Percentiles rank a stretch among this genome's conserved stretches.
Conservation (phyloP, 1,140 invertebrate genomes). For the Coenobita brevimanus region DNA sequence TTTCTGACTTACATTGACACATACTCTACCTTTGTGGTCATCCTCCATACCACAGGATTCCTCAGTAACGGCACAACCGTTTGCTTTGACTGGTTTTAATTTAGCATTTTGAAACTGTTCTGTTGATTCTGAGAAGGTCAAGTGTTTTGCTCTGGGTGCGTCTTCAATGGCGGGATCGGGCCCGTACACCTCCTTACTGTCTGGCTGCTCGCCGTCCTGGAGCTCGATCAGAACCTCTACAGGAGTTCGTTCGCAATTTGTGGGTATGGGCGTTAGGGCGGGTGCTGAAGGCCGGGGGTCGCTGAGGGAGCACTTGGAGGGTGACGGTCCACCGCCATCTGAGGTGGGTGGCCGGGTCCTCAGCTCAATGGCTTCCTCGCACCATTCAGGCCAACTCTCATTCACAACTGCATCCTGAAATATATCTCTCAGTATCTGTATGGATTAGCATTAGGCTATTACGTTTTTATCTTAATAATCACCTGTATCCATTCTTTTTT, state of each 20-base stretch:
- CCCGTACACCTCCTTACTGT: too few species aligned
- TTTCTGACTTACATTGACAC: constrained; percentile 43
- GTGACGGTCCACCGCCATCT: background rate
- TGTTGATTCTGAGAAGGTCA: constrained; percentile 52
- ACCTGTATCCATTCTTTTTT: background rate
- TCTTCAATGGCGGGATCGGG: background rate
- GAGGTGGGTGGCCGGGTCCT: background rate
- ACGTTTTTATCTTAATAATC: too few species aligned
- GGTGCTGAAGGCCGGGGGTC: background rate
- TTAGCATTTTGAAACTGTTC: constrained; percentile 37
- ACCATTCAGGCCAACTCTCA: background rate
- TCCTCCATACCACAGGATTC: background rate
- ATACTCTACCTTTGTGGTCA: constrained; percentile 13
- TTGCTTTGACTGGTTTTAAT: constrained; percentile 15
- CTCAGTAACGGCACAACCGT: constrained; percentile 20
- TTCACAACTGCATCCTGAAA: constrained; percentile 19
- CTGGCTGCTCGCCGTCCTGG: background rate
- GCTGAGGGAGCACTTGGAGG: background rate
- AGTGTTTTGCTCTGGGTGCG: constrained; percentile 13
- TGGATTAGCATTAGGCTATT: background rate
- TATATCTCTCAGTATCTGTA: background rate
- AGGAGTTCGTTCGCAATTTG: background rate
- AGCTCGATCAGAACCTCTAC: constrained; percentile 49
- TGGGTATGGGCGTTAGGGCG: background rate
- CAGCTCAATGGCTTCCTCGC: constrained; percentile 42